These are phyloP conservation scores for Poecile montanus DNA, from an alignment of 2,797 vertebrate genomes.

Conservation along the genomic window DNA sequence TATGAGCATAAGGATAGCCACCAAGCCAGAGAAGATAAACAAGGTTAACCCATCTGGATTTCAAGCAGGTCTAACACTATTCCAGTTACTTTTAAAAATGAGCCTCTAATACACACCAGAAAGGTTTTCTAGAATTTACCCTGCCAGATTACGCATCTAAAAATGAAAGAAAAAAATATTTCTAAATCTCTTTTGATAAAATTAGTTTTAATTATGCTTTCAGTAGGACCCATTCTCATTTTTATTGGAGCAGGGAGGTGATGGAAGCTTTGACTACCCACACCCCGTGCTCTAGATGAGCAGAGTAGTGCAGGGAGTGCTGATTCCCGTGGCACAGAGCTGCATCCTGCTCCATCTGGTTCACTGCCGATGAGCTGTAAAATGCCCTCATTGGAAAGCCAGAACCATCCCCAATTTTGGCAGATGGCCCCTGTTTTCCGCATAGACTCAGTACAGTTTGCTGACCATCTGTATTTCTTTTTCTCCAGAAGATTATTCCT, in stretches of 20 bases:
- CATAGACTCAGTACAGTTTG: background rate
- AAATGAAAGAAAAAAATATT: background rate
- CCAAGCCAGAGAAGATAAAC: background rate
- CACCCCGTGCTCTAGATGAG: rapidly evolving
- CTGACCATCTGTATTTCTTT: background rate
- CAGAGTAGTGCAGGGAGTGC: background rate
- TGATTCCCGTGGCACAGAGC: background rate
- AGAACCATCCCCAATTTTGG: background rate
- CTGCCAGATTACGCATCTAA: background rate
- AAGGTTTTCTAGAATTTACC: background rate
- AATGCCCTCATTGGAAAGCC: background rate
- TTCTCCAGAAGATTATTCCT: background rate
- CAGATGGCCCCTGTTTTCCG: background rate
- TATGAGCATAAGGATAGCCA: background rate
- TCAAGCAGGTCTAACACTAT: background rate
- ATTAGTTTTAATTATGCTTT: background rate
- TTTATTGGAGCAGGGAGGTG: background rate
- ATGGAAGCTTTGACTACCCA: background rate
- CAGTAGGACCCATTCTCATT: background rate
- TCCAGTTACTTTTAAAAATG: background rate
- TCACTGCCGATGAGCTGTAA: rapidly evolving
- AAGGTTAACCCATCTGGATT: background rate
- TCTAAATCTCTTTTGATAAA: background rate
- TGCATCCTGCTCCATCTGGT: rapidly evolving
- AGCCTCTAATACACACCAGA: background rate